These are phyloP conservation scores for Menura novaehollandiae DNA, from an alignment of 2,113 vertebrate genomes.

Conservation along the genomic window DNA sequence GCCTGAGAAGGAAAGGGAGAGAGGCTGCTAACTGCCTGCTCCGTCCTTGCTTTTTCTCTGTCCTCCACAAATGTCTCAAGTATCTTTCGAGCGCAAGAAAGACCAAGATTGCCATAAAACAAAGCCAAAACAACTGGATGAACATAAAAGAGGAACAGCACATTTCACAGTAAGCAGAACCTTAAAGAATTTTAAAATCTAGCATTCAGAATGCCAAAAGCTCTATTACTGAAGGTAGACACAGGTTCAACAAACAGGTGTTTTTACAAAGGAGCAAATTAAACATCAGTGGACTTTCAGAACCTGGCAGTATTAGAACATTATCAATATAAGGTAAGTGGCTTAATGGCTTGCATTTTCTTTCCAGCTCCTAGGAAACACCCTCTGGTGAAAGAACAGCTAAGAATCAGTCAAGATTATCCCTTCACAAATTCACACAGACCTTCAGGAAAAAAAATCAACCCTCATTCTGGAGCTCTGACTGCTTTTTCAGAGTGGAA, in stretches of 20 bases:
- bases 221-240: neutral
- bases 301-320: neutral
- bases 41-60: neutral
- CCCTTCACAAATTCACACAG: neutral
- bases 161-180: neutral
- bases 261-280: neutral
- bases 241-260: neutral
- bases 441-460: neutral
- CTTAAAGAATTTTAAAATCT: neutral
- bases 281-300: neutral
- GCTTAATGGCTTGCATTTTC: neutral
- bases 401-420: neutral
- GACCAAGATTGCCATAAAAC: neutral
- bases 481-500: neutral
- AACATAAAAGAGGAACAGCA: rapidly evolving
- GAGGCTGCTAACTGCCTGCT: neutral
- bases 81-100: neutral
- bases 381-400: neutral
- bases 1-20: neutral
- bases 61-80: neutral
- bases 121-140: neutral
- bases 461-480: neutral
- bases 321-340: neutral
- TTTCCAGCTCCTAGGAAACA: neutral
- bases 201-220: neutral